Evolutionary conservation across 2,797 vertebrate species (phyloP).

Genomic region (Emydoidea blandingii): DNA sequence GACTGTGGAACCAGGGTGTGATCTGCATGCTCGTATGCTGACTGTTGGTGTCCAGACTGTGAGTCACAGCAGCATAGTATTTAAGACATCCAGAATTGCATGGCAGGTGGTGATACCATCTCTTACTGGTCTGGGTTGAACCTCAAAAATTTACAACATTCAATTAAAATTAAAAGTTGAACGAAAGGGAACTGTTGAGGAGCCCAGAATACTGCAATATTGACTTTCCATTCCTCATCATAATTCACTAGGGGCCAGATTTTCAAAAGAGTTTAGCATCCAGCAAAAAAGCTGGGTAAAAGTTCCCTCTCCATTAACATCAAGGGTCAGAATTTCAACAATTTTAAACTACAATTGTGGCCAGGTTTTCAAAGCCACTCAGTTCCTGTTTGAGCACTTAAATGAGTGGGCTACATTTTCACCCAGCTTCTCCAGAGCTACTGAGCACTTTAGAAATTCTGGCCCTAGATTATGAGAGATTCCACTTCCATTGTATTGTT

Average conservation of each 20-base stretch:
- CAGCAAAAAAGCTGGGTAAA: neutral
- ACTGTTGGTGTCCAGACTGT: neutral
- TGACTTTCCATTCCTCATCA: neutral
- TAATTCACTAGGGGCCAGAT: rapidly evolving
- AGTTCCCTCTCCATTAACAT: neutral
- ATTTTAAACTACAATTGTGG: neutral
- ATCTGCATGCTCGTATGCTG: too few relatives aligned
- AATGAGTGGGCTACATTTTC: neutral
- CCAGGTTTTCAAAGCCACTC: neutral
- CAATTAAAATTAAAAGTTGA: neutral
- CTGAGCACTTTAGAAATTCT: neutral
- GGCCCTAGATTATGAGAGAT: neutral
- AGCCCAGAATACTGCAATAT: rapidly evolving
- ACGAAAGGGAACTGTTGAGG: neutral
- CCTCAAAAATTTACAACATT: neutral
- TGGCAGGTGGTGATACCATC: neutral
- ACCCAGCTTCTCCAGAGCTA: neutral
- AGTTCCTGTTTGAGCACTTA: neutral
- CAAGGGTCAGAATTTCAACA: neutral
- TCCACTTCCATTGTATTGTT: neutral
- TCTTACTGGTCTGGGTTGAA: neutral
- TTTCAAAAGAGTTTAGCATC: neutral
- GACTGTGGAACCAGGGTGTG: too few relatives aligned
- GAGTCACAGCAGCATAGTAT: neutral
- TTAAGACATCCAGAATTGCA: neutral